phyloP scores from a whole-genome alignment of 2,888 invertebrate genomes.

The Plebejus melissa region DNA sequence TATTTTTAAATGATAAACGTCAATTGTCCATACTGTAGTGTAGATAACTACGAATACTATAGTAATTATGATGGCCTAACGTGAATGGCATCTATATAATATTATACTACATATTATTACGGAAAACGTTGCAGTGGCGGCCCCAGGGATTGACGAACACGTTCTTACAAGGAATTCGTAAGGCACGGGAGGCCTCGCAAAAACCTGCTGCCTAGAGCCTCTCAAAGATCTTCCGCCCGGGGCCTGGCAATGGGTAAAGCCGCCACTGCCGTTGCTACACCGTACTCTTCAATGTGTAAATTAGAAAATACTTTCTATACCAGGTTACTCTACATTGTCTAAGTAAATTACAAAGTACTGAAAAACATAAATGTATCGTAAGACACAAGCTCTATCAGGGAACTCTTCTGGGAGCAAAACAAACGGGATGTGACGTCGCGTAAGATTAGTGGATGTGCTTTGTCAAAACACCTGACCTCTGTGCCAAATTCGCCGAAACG shows the following conservation, averaged over 20 bases:
- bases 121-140: neutral
- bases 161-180: no score
- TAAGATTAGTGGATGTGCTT: conserved; percentile 19
- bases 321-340: neutral
- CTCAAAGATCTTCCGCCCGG: no score
- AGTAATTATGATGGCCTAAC: no score
- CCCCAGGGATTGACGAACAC: no score
- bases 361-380: neutral
- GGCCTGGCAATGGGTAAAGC: no score
- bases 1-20: no score
- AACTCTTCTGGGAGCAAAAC: neutral
- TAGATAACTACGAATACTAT: no score
- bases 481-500: conserved; percentile 19
- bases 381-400: neutral
- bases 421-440: conserved; percentile 14
- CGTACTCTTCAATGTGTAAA: neutral
- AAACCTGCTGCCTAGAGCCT: no score
- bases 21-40: no score
- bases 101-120: no score
- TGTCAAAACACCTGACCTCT: conserved; percentile 23
- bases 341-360: neutral
- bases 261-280: neutral
- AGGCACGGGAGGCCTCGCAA: no score
- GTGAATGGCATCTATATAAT: no score
- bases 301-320: neutral